Percentiles rank a stretch among this genome's conserved stretches.
Evolutionary conservation across 2,113 vertebrate species (phyloP).

Genomic region (Lepisosteus oculatus): DNA sequence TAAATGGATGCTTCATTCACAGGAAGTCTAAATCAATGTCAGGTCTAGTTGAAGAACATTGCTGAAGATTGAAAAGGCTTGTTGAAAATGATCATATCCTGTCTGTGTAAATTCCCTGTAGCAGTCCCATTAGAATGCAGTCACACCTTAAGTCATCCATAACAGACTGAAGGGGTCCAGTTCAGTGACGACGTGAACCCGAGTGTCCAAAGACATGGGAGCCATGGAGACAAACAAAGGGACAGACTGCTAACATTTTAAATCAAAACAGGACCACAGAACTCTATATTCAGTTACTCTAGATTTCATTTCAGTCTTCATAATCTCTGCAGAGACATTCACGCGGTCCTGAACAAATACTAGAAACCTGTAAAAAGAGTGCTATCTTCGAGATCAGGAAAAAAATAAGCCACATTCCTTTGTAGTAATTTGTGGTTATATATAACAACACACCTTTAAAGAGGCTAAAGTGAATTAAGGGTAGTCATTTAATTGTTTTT

Average conservation of each 20-base stretch:
- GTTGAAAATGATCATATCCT: slow-evolving; percentile 27
- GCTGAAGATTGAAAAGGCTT: not conserved
- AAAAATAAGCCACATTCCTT: too few species aligned
- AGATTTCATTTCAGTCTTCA: not conserved
- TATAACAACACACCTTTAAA: too few species aligned
- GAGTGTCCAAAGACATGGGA: slow-evolving; percentile 38
- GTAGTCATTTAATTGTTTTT: too few species aligned
- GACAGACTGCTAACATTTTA: slow-evolving; percentile 36
- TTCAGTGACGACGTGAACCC: slow-evolving; percentile 38
- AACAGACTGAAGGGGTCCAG: slow-evolving; percentile 34
- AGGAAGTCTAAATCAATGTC: slow-evolving; percentile 41
- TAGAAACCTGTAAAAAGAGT: too few species aligned
- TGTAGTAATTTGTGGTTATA: too few species aligned
- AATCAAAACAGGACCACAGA: slow-evolving; percentile 31
- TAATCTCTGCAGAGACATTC: not conserved
- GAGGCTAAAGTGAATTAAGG: too few species aligned
- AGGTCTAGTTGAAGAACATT: slow-evolving; percentile 18
- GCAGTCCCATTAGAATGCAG: slow-evolving; percentile 54
- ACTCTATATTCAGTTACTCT: too few species aligned
- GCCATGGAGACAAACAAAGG: slow-evolving; percentile 40
- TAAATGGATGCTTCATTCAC: slow-evolving; percentile 29
- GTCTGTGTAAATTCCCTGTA: slow-evolving; percentile 2
- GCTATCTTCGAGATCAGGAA: too few species aligned
- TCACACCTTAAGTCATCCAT: slow-evolving; percentile 63
- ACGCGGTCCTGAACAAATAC: not conserved